phyloP scores from a whole-genome alignment of 2,113 vertebrate species.

The Microcebus murinus region DNA sequence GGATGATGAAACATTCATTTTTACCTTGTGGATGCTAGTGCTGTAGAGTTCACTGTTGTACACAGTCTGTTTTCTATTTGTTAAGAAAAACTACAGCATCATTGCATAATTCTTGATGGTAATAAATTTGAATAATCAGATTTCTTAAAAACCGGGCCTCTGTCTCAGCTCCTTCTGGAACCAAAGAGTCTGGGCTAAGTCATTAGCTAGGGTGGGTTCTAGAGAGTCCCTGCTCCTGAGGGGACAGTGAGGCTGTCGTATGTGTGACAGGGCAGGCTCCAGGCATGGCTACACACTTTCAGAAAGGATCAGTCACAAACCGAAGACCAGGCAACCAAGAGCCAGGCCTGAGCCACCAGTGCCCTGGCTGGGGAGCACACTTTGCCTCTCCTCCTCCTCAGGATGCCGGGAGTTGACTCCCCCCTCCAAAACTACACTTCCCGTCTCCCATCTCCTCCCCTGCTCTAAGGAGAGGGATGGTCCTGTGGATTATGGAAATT shows the following conservation, averaged over 20 bases:
- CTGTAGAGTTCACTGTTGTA: conserved; percentile 95
- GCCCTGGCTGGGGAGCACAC: rapidly evolving
- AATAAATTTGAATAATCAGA: conserved; percentile 98
- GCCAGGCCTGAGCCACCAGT: background rate
- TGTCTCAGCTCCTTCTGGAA: conserved; percentile 83
- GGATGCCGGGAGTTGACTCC: background rate
- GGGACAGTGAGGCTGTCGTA: background rate
- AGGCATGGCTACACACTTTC: rapidly evolving
- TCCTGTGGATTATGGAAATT: background rate
- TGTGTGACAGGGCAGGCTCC: background rate
- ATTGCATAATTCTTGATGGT: conserved; percentile 95
- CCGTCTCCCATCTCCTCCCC: background rate
- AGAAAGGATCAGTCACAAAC: background rate
- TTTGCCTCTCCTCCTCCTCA: background rate
- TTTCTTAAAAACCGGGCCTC: conserved; percentile 90
- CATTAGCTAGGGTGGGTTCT: background rate
- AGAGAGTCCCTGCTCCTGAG: background rate
- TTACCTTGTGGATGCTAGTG: conserved; percentile 98
- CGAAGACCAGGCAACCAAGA: background rate
- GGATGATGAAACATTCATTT: conserved; percentile 93
- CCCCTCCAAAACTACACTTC: too few relatives aligned
- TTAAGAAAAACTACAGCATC: conserved; percentile 94
- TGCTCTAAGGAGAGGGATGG: background rate
- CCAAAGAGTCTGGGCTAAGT: background rate
- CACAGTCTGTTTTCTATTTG: conserved; percentile 99